These are phyloP conservation scores for Mustela lutreola DNA, from an alignment of 2,113 vertebrate species.

Conservation along the genomic window DNA sequence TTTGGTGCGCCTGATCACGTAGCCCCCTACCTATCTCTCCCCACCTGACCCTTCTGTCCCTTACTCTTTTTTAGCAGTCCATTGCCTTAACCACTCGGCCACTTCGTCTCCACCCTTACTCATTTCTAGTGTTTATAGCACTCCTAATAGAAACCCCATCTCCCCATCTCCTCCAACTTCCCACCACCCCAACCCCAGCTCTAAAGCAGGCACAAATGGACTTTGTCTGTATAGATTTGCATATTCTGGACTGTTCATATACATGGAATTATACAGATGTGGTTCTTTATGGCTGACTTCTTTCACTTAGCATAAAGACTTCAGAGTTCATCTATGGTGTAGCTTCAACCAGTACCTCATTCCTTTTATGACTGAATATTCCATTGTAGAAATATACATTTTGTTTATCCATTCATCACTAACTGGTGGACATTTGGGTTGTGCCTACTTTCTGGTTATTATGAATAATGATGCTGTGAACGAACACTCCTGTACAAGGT, in stretches of 20 bases:
- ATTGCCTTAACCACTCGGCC: too few relatives aligned
- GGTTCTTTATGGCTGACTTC: neutral
- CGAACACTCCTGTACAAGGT: neutral
- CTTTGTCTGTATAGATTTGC: neutral
- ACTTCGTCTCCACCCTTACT: neutral
- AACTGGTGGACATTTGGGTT: neutral
- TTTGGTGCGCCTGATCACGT: neutral
- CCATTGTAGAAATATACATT: neutral
- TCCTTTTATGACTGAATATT: neutral
- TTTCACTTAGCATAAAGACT: neutral
- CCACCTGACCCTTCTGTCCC: neutral
- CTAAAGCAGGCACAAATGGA: neutral
- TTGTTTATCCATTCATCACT: neutral
- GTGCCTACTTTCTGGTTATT: slow-evolving; percentile 19
- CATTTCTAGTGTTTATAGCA: neutral
- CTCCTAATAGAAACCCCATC: neutral
- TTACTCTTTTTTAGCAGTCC: neutral
- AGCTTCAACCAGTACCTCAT: neutral
- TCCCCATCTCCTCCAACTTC: neutral
- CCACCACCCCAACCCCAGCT: neutral
- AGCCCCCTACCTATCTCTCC: neutral
- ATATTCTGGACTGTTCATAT: neutral
- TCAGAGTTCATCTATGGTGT: neutral
- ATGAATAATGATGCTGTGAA: neutral
- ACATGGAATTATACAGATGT: neutral